Conservation (phyloP, 2,113 vertebrate genomes). For the Rafetus swinhoei region DNA sequence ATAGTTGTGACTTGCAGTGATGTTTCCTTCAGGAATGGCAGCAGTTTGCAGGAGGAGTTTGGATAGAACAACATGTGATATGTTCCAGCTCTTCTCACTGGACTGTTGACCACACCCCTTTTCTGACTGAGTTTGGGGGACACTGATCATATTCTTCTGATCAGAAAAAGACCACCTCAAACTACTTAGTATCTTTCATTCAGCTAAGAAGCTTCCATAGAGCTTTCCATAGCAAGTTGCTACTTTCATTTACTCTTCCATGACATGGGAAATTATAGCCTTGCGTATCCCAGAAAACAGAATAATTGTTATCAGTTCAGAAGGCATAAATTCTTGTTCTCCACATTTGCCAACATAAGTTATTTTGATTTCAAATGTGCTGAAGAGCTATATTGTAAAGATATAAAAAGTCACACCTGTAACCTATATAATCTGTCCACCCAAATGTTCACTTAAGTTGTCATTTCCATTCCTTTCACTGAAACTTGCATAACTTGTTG, state of each 20-base stretch:
- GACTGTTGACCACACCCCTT: conserved; percentile 11
- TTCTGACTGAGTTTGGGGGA: not conserved
- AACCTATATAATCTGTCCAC: not conserved
- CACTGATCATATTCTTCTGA: not conserved
- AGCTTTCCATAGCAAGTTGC: not conserved
- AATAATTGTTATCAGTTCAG: not conserved
- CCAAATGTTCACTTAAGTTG: not conserved
- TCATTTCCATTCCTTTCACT: not conserved
- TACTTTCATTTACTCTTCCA: not conserved
- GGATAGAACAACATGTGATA: not conserved
- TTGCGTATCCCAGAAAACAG: not conserved
- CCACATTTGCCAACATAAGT: not conserved
- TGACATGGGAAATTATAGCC: conserved; percentile 14
- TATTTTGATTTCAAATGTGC: conserved; percentile 1
- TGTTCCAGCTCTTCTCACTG: conserved; percentile 27
- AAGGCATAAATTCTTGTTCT: conserved; percentile 25
- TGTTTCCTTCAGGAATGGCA: not conserved
- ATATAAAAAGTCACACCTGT: not conserved
- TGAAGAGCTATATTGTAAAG: not conserved
- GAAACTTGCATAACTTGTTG: not conserved
- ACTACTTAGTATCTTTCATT: not conserved
- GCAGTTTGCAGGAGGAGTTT: not conserved
- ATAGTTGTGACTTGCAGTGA: not conserved
- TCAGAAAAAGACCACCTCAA: not conserved
- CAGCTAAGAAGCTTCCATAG: conserved; percentile 32